Evolutionary conservation across 2,797 vertebrate genomes (phyloP), one percentile per base, ranked within the genome.

Genomic region (Smutsia temminckii): DNA sequence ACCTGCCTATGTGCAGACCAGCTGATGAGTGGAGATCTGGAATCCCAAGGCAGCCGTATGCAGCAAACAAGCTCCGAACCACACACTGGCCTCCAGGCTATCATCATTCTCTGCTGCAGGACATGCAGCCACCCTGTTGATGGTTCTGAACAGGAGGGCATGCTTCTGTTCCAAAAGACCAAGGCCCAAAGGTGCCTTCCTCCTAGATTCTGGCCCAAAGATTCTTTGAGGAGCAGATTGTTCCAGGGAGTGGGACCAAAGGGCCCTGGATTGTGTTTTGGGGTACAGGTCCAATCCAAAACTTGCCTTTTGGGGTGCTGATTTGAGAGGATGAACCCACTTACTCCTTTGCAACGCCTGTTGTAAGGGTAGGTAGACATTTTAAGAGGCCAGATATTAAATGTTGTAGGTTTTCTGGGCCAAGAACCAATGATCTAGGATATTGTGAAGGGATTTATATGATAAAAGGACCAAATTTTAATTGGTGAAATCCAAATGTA

Each of bases 41-140:
- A 21, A 18, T 14, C 57, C 0, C 25, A n/a, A 37, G 37, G 53
- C 53, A 2, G 21, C 18, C 4, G 0, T 12, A 18, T 13, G 18
- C 29, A 5, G 72, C 37, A 57, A 40, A 46, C 29, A 20, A 29
- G 85, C 79, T 27, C 13, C 0, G 37, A 46, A 32, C 63, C 34
- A 14, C 3, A 2, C 0, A 8, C 61, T n/a, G 23, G 32, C 27
- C 32, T 74, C 49, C 11, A 21, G 32, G 29, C 57, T 61, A 11
- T 20, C 42, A 1, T 4, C 42, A 1, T 4, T 49, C 37, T 18
- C 6, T 25, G 32, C 75, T 34, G 91, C 34, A 21, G 42, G 64
- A n/a, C 64, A n/a, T 3, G 8, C 2, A 1, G 46, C 57, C 18
- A 29, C 46, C 42, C n/a, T 3, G 3, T 7, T 8, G 16, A n/a